Evolutionary conservation across 1,140 invertebrate species (phyloP), one percentile per base, ranked within the genome.

Genomic region (Delia radicum): DNA sequence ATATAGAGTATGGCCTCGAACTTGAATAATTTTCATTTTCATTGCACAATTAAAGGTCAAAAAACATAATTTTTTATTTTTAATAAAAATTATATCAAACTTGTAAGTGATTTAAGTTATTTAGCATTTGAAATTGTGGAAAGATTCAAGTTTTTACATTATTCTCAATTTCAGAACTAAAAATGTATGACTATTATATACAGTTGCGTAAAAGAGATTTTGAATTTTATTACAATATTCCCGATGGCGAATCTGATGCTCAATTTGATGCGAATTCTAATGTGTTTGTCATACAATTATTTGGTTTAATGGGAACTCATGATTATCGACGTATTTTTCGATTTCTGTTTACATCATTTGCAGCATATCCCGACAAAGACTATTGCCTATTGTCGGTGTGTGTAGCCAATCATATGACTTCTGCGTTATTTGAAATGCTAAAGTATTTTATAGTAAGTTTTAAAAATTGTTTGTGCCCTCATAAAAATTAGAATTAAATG

Each of bases 311-410:
- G 10, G 29, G 69, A 7, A 12, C 42, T 2, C 67, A 61, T 21
- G 76, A 77, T 29, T 21, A 27, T 6, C 76, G 76, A 1, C 61
- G 55, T 15, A 24, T 74, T 28, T 71, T 61, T n/a, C 76, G 65
- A 27, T 78, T 77, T 3, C 5, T 85, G 21, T 61, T 71, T 0
- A 76, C 79, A 42, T 81, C 79, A 42, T 85, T 81, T 27, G 76
- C 78, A 1, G 83, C 80, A 1, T 83, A 78, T 79, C 82, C 83
- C 0, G 77, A 85, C 12, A 78, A 78, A 8, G 81, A 85, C 13
- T 85, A 85, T 71, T 84, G 83, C 72, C 67, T 85, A 2, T 76
- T 85, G 75, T 27, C 73, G 0, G 26, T 83, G 0, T 31, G 75
- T 0, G 74, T 75, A 26, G 72, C 26, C 0, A 0, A 12, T 12